Evolutionary conservation across 2,113 vertebrate genomes (phyloP).

Genomic region (Mesocricetus auratus): DNA sequence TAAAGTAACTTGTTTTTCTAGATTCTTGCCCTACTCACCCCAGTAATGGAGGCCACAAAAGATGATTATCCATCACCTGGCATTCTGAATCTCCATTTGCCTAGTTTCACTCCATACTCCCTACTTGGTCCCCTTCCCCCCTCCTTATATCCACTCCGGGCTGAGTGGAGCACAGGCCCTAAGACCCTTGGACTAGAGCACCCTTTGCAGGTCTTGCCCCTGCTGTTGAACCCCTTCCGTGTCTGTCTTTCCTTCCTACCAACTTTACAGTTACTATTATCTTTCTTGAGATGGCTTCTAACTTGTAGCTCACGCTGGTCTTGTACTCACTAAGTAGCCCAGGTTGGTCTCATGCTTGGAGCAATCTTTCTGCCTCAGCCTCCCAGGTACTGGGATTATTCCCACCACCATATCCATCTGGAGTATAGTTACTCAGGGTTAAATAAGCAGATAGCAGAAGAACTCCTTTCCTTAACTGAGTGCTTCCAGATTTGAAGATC

Average conservation of each 20-base stretch:
- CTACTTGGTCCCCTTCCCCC: too few relatives aligned
- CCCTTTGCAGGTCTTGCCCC: neutral
- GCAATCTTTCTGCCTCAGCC: neutral
- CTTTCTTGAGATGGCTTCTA: neutral
- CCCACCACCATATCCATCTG: neutral
- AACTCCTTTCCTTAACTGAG: neutral
- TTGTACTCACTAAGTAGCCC: neutral
- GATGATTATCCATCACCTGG: neutral
- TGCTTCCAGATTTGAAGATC: constrained; percentile 20
- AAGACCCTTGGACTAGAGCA: neutral
- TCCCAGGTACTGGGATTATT: neutral
- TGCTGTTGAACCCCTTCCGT: neutral
- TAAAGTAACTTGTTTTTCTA: neutral
- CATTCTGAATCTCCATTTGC: neutral
- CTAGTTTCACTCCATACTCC: neutral
- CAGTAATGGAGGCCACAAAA: neutral
- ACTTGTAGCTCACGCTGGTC: neutral
- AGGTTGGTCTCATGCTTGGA: neutral
- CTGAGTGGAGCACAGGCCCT: neutral
- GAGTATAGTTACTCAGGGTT: neutral
- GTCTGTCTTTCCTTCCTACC: neutral
- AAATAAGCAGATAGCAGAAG: neutral
- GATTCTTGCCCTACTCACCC: neutral
- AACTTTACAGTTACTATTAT: neutral
- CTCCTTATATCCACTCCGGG: neutral